Evolutionary conservation across 2,888 invertebrate genomes (phyloP), one percentile per base, ranked within the genome.

Genomic region (Leucophora obtusa): DNA sequence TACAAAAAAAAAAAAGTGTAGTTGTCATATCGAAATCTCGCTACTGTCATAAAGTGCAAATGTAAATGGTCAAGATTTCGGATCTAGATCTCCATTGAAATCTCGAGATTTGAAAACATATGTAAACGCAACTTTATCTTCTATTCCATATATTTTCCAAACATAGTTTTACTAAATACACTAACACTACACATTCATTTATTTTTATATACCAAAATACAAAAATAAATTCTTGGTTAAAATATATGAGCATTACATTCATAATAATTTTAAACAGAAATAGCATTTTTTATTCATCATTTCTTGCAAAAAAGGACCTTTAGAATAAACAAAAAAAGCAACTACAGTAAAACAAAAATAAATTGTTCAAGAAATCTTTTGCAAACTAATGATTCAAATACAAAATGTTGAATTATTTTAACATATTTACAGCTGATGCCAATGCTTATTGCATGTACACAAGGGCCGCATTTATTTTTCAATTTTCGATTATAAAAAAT

Each of bases 381-480:
- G 14, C 47, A 68, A 65, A 70, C 79, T 65, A 69, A 80, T 72
- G 63, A 80, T 76, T 53, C 58, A 24, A 72, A 71, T 28, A 76
- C 24, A 76, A 69, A 58, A 75, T 68, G 24, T 71, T 70, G 35
- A 66, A 66, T 71, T 65, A 71, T 43, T 69, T 79, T 62, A 53
- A 68, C 21, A 68, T 71, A 68, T 71, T 63, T 75, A 43, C 75
- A 75, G 71, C 75, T 80, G 79, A 75, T 75, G 79, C 75, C 71
- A 72, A 68, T 47, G 51, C 18, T 50, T 14, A 47, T 5, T 47
- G 38, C 38, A 38, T 38, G 66, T 43, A 56, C 43, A 21, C 21
- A 24, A 66, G 33, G 28, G 18, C 56, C 18, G 24, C 54, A 54
- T 18, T 66, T 33, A 11, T 14, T 24, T 28, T 4, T 28, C 21